phyloP scores from a whole-genome alignment of 2,888 invertebrate species.

The Trisateles emortualis region DNA sequence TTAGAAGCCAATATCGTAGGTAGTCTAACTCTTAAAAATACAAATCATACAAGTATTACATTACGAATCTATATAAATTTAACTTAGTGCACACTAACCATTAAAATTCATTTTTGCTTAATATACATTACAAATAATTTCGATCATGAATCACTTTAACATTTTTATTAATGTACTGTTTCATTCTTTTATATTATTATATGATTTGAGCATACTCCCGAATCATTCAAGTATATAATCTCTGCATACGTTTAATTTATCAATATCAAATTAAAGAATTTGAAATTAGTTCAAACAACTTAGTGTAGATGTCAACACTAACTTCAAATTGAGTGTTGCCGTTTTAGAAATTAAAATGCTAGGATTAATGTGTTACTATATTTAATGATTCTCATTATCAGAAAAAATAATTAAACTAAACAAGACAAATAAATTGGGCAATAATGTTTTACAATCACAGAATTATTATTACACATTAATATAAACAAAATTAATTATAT shows the following conservation, averaged over 20 bases:
- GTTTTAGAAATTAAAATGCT: constrained; percentile 41
- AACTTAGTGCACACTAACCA: constrained; percentile 78
- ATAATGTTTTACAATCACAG: constrained; percentile 70
- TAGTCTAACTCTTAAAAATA: constrained; percentile 60
- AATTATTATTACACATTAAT: constrained; percentile 59
- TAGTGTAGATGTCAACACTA: neutral
- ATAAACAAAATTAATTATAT: constrained; percentile 48
- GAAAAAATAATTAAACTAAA: constrained; percentile 56
- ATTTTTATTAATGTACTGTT: constrained; percentile 55
- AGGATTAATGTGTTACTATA: constrained; percentile 34
- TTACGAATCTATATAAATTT: constrained; percentile 57
- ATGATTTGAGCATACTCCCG: constrained; percentile 70
- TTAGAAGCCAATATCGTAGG: constrained; percentile 63
- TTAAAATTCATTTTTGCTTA: constrained; percentile 87
- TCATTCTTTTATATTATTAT: constrained; percentile 50
- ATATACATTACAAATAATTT: constrained; percentile 87
- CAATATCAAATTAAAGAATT: constrained; percentile 6
- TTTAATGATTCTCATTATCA: constrained; percentile 48
- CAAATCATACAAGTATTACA: constrained; percentile 61
- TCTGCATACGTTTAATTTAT: constrained; percentile 59
- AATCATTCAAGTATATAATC: constrained; percentile 56
- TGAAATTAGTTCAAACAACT: neutral
- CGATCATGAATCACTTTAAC: constrained; percentile 63
- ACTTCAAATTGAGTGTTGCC: constrained; percentile 7
- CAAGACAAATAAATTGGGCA: constrained; percentile 60